Conservation (phyloP, 1,140 invertebrate species). For the Drosophila burlai region DNA sequence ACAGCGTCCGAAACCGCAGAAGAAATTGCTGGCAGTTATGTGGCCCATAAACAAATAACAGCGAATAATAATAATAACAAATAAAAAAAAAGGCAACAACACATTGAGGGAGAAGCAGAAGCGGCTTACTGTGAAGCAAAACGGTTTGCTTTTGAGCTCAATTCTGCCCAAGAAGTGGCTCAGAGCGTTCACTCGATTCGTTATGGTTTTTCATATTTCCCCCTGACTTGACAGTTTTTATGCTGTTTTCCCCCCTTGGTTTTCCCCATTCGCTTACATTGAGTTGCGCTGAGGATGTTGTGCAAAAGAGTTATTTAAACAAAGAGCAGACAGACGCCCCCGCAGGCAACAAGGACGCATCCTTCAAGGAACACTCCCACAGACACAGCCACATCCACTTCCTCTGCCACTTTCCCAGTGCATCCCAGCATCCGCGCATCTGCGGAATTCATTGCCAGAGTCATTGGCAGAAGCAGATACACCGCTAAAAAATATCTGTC, state of each 20-base stretch:
- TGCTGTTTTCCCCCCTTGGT: background rate
- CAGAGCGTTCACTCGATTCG: background rate
- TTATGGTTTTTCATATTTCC: background rate
- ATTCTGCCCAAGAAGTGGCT: background rate
- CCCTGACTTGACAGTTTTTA: background rate
- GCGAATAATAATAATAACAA: constrained; percentile 30
- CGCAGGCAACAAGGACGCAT: constrained; percentile 34
- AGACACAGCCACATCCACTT: background rate
- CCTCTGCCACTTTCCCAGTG: background rate
- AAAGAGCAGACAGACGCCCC: constrained; percentile 23
- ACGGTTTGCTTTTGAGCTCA: constrained; percentile 6
- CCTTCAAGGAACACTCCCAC: constrained; percentile 16
- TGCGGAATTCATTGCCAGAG: constrained; percentile 9
- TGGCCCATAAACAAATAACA: constrained; percentile 72
- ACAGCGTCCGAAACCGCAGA: constrained; percentile 46
- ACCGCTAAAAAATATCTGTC: background rate
- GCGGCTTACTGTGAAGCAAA: constrained; percentile 20
- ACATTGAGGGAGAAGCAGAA: background rate
- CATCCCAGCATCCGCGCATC: background rate
- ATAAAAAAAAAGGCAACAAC: constrained; percentile 3
- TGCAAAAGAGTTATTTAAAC: constrained; percentile 25
- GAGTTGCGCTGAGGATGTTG: background rate
- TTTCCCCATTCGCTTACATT: constrained; percentile 1
- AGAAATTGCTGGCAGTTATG: constrained; percentile 63
- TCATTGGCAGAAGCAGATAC: constrained; percentile 4